Conservation (phyloP, 2,888 invertebrate species). For the Hirtodrosophila cameraria region DNA sequence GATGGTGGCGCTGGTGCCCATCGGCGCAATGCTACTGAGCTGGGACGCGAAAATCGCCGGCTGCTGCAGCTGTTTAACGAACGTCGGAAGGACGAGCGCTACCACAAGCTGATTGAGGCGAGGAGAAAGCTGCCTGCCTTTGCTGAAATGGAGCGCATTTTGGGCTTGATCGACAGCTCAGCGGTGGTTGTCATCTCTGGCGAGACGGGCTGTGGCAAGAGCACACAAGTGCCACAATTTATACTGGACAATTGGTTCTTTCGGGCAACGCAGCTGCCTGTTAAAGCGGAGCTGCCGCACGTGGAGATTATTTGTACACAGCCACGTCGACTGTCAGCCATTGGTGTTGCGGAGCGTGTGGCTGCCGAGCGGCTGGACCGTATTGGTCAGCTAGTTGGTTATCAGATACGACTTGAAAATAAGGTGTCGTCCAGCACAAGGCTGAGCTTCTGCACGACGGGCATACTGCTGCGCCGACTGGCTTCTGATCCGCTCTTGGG, state of each 20-base stretch:
- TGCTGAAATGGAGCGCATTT: slow-evolving; percentile 88
- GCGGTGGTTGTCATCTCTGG: slow-evolving; percentile 89
- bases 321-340: slow-evolving; percentile 95
- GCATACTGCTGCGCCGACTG: slow-evolving; percentile 93
- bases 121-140: slow-evolving; percentile 90
- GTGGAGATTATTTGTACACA: slow-evolving; percentile 96
- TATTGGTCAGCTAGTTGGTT: slow-evolving; percentile 85
- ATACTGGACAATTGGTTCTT: slow-evolving; percentile 94
- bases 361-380: slow-evolving; percentile 93
- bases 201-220: slow-evolving; percentile 94
- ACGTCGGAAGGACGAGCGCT: slow-evolving; percentile 87
- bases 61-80: slow-evolving; percentile 87
- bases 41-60: slow-evolving; percentile 87
- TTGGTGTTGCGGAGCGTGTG: slow-evolving; percentile 96
- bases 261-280: slow-evolving; percentile 52
- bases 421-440: slow-evolving; percentile 91
- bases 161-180: slow-evolving; percentile 87
- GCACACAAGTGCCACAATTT: slow-evolving; percentile 96
- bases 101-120: slow-evolving; percentile 87
- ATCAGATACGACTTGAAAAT: slow-evolving; percentile 91
- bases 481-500: slow-evolving; percentile 91
- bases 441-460: slow-evolving; percentile 96
- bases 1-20: slow-evolving; percentile 84
- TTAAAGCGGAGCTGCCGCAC: slow-evolving; percentile 86
- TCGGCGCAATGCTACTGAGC: slow-evolving; percentile 85